A percentile compares a stretch with the other conserved stretches of the same genome.
Conservation (phyloP, 2,113 vertebrate species). For the Eonycteris spelaea region DNA sequence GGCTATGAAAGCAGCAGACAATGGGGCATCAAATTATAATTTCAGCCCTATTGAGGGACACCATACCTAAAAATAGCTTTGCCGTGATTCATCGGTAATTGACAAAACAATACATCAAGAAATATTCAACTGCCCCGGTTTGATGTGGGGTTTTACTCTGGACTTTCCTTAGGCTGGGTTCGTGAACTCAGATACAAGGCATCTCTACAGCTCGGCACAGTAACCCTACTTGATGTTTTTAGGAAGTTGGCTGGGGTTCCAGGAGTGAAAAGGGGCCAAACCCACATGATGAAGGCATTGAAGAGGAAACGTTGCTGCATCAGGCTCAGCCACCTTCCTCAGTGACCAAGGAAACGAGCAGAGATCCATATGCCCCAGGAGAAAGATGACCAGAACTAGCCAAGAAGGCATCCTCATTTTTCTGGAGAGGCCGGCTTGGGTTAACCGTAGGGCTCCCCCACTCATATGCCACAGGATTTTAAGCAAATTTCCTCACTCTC, state of each 20-base stretch:
- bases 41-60: background rate
- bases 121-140: rapidly evolving
- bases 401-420: rapidly evolving
- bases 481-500: too few relatives aligned
- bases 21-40: background rate
- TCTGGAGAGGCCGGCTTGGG: background rate
- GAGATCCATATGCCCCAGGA: background rate
- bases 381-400: too few relatives aligned
- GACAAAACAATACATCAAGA: background rate
- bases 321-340: background rate
- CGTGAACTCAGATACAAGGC: background rate
- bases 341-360: background rate
- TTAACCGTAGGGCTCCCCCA: rapidly evolving
- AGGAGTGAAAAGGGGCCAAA: background rate
- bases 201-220: background rate
- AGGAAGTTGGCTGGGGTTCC: background rate
- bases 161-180: background rate
- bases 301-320: background rate
- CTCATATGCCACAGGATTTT: background rate
- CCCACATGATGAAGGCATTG: rapidly evolving
- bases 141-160: rapidly evolving
- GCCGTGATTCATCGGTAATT: too few relatives aligned
- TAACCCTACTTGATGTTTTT: background rate
- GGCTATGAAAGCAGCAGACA: background rate
- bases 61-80: background rate